Conservation (phyloP, 2,797 vertebrate species). For the Rhinichthys osculus region DNA sequence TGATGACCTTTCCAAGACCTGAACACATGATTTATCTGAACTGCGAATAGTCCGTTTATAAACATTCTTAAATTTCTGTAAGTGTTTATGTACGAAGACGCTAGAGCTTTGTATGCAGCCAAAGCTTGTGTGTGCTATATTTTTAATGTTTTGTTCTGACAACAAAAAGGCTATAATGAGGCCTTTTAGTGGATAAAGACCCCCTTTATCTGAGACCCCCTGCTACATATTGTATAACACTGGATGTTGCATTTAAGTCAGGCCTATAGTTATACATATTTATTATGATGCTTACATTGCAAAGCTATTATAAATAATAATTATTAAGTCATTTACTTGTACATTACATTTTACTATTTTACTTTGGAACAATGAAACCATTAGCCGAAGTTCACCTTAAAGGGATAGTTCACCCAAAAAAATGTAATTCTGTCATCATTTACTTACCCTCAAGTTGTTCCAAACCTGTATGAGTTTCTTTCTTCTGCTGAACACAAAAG, state of each 20-base stretch:
- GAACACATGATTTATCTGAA: conserved; percentile 36
- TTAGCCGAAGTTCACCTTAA: not conserved
- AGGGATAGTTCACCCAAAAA: no score
- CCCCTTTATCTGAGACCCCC: not conserved
- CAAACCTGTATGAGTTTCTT: no score
- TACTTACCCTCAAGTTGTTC: no score
- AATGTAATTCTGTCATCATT: no score
- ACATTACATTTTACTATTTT: not conserved
- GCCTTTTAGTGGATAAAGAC: not conserved
- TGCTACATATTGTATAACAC: not conserved
- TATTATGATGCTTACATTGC: not conserved
- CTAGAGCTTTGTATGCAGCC: not conserved
- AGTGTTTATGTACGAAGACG: not conserved
- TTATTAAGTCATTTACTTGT: not conserved
- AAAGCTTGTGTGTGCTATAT: not conserved
- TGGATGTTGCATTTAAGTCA: not conserved
- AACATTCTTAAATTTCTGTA: not conserved
- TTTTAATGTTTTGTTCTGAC: not conserved
- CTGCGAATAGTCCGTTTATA: conserved; percentile 19
- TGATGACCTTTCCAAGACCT: conserved; percentile 41
- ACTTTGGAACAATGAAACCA: not conserved
- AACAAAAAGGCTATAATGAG: not conserved
- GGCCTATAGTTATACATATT: not conserved
- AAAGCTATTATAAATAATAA: not conserved
- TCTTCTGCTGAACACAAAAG: no score